phyloP scores from a whole-genome alignment of 2,797 vertebrate genomes.

The Orestias chungarensis region DNA sequence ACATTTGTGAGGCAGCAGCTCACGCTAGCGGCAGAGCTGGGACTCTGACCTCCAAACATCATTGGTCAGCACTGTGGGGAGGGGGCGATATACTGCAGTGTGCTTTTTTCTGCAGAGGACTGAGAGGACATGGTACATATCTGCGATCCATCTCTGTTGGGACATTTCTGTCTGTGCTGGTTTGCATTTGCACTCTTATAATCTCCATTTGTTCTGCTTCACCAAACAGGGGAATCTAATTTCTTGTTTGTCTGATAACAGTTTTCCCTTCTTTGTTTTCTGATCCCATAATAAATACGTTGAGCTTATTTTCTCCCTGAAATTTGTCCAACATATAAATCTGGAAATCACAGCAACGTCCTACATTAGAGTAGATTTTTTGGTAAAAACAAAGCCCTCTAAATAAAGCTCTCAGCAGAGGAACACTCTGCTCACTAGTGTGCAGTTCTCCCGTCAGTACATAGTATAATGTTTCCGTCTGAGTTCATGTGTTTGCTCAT shows the following conservation, averaged over 20 bases:
- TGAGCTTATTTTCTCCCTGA: background rate
- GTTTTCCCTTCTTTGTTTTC: conserved; percentile 10
- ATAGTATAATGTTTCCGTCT: background rate
- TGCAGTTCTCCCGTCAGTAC: background rate
- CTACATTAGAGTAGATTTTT: background rate
- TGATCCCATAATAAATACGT: background rate
- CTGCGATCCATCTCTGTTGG: background rate
- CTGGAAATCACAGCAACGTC: conserved; percentile 6
- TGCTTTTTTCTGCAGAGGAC: conserved; percentile 54
- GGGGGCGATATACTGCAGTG: conserved; percentile 66
- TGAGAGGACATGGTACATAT: conserved; percentile 55
- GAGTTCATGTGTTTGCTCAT: conserved; percentile 16
- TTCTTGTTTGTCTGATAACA: background rate
- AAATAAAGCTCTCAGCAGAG: conserved; percentile 3
- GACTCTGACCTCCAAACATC: conserved; percentile 74
- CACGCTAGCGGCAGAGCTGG: conserved; percentile 41
- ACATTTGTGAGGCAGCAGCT: conserved; percentile 32
- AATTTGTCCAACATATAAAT: background rate
- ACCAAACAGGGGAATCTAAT: conserved; percentile 7
- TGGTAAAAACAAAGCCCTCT: background rate
- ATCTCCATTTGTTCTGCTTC: background rate
- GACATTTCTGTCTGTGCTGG: too few relatives aligned
- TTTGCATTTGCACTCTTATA: conserved; percentile 4
- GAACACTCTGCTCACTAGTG: background rate
- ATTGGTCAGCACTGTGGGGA: conserved; percentile 70